Percentiles rank a stretch among this genome's conserved stretches.
phyloP scores from a whole-genome alignment of 2,888 invertebrate species.

The Drosophila koepferae region DNA sequence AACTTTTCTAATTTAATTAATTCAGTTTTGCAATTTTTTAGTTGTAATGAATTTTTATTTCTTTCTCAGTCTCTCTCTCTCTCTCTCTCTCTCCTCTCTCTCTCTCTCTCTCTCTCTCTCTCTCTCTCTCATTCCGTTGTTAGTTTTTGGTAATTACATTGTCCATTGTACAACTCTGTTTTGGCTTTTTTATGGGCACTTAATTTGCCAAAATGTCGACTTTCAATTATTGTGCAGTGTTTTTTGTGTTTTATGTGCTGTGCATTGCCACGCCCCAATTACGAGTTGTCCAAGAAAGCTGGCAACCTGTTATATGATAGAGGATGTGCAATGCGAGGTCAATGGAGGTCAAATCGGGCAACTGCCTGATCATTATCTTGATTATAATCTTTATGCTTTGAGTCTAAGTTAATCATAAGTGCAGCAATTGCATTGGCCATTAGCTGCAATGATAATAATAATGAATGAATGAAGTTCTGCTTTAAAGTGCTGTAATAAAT shows the following conservation, averaged over 20 bases:
- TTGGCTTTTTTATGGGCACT: slow-evolving; percentile 63
- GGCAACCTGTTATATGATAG: slow-evolving; percentile 17
- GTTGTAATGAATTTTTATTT: slow-evolving; percentile 17
- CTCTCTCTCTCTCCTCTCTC: too few relatives aligned
- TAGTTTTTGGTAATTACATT: slow-evolving; percentile 56
- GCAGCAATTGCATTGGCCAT: not conserved
- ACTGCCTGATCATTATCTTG: slow-evolving; percentile 7
- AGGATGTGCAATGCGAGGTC: slow-evolving; percentile 9
- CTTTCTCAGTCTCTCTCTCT: not conserved
- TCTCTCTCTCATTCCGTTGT: not conserved
- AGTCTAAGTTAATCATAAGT: not conserved
- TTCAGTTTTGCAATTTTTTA: slow-evolving; percentile 32
- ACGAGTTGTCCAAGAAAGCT: slow-evolving; percentile 27
- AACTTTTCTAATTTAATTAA: slow-evolving; percentile 3
- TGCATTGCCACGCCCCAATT: slow-evolving; percentile 44
- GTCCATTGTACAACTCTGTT: slow-evolving; percentile 56
- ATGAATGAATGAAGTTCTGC: not conserved
- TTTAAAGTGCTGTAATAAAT: not conserved
- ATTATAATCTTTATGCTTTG: slow-evolving; percentile 5
- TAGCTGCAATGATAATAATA: not conserved
- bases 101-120: not conserved
- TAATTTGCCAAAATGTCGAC: slow-evolving; percentile 62
- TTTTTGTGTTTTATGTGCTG: slow-evolving; percentile 57
- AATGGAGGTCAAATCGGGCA: slow-evolving; percentile 2
- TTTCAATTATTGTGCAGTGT: slow-evolving; percentile 47